Conservation (phyloP, 2,797 vertebrate species). For the Vultur gryphus region DNA sequence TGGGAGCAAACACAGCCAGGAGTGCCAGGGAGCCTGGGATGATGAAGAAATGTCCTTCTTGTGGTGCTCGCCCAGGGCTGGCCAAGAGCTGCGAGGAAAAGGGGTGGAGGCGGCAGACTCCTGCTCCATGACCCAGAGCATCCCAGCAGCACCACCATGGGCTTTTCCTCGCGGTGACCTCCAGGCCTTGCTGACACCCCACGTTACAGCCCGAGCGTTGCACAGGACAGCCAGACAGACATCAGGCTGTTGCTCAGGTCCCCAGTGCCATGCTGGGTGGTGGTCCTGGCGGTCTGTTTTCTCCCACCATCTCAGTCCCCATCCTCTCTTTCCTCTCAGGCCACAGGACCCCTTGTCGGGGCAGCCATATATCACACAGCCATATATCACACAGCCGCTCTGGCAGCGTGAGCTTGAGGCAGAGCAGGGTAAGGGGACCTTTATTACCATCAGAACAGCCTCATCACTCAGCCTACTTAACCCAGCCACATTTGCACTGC, state of each 20-base stretch:
- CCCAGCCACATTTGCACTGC: background rate
- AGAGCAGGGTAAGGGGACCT: background rate
- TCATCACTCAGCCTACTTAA: background rate
- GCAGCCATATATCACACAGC: background rate
- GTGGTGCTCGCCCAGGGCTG: background rate
- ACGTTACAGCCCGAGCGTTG: rapidly evolving
- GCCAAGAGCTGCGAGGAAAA: background rate
- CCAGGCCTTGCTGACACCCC: background rate
- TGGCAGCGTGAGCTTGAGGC: background rate
- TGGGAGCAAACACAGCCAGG: background rate
- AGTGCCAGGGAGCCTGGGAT: background rate
- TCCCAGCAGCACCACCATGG: background rate
- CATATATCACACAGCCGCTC: background rate
- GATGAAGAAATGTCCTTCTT: background rate
- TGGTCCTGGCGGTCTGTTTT: background rate
- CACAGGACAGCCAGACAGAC: background rate
- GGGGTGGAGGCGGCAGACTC: background rate
- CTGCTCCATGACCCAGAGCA: background rate
- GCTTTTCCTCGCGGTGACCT: background rate
- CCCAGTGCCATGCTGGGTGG: background rate
- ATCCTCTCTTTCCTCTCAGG: background rate
- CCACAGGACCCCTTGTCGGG: background rate
- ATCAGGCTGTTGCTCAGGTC: background rate
- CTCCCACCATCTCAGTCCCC: background rate
- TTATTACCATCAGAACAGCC: background rate